Conservation (phyloP, 2,113 vertebrate genomes). For the Phainopepla nitens region DNA sequence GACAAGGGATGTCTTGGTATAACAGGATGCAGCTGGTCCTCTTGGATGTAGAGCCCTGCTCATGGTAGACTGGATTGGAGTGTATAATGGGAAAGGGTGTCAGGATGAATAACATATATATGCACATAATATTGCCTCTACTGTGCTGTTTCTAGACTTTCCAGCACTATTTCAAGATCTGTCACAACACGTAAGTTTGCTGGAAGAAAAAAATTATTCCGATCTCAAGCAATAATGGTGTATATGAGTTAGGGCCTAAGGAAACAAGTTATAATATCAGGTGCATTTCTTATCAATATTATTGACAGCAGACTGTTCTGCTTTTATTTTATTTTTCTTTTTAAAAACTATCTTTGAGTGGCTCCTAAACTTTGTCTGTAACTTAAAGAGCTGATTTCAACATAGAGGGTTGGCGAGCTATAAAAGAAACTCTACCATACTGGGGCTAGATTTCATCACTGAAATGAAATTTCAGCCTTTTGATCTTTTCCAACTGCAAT, state of each 20-base stretch:
- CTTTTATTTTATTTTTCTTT: background rate
- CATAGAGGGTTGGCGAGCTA: background rate
- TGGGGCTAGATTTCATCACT: background rate
- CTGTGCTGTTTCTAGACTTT: background rate
- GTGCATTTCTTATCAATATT: background rate
- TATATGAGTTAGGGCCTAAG: background rate
- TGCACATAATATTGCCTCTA: background rate
- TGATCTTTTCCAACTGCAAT: background rate
- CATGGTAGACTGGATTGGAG: background rate
- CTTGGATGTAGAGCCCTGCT: background rate
- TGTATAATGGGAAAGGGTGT: background rate
- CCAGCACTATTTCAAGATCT: background rate
- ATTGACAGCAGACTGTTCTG: background rate
- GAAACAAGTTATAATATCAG: background rate
- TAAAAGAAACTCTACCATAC: background rate
- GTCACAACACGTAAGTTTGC: background rate
- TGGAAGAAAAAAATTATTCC: background rate
- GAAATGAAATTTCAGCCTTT: background rate
- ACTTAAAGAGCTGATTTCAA: background rate
- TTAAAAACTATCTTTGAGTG: background rate
- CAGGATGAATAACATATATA: background rate
- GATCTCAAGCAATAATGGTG: background rate
- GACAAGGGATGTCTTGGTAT: accelerated
- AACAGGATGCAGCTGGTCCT: background rate
- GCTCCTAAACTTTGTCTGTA: background rate